phyloP scores from a whole-genome alignment of 1,140 invertebrate species.

The Tribolium castaneum region DNA sequence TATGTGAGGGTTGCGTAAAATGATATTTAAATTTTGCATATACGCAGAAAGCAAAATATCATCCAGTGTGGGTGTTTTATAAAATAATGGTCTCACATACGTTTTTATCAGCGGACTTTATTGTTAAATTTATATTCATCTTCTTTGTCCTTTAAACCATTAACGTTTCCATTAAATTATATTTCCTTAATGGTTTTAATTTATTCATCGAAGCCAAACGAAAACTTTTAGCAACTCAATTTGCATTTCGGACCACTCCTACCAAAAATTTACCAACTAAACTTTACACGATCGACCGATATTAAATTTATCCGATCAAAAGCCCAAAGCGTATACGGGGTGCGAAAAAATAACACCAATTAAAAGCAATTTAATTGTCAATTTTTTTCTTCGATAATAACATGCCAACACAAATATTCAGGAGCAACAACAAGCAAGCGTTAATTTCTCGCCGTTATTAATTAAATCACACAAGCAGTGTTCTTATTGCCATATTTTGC shows the following conservation, averaged over 20 bases:
- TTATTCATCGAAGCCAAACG: slow-evolving; percentile 22
- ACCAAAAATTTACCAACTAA: slow-evolving; percentile 4
- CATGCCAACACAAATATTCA: too few species aligned
- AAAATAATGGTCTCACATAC: neutral
- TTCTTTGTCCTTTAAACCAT: slow-evolving; percentile 26
- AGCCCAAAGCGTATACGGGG: too few species aligned
- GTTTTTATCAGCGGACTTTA: neutral
- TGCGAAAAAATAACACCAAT: too few species aligned
- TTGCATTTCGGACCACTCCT: slow-evolving; percentile 11
- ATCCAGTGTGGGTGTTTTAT: neutral
- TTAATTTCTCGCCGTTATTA: too few species aligned
- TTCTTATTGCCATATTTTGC: too few species aligned
- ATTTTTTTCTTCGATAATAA: too few species aligned
- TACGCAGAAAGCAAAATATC: slow-evolving; percentile 1
- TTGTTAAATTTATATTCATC: slow-evolving; percentile 12
- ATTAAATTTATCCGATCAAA: neutral
- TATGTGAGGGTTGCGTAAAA: slow-evolving; percentile 15
- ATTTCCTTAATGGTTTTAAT: slow-evolving; percentile 36
- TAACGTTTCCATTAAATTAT: slow-evolving; percentile 18
- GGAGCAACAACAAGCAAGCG: too few species aligned
- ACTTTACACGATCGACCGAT: neutral
- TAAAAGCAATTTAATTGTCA: too few species aligned
- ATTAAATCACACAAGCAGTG: too few species aligned
- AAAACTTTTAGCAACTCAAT: slow-evolving; percentile 20
- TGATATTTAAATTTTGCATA: slow-evolving; percentile 21